phyloP scores from a whole-genome alignment of 2,113 vertebrate genomes.

The Microcebus jonahi region DNA sequence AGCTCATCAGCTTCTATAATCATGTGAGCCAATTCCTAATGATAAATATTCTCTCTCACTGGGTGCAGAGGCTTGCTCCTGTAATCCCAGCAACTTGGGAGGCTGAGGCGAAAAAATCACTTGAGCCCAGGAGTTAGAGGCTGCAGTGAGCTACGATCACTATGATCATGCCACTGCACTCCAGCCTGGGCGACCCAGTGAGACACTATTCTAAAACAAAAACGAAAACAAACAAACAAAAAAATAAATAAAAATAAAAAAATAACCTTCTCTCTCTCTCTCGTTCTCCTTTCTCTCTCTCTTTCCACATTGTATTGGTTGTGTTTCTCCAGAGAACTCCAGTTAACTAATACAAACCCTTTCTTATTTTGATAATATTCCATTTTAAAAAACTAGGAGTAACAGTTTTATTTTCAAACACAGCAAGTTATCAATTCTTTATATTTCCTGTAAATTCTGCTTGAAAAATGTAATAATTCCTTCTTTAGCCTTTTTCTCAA shows the following conservation, averaged over 20 bases:
- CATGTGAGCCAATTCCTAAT: not conserved
- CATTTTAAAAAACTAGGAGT: not conserved
- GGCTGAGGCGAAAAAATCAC: too few relatives aligned
- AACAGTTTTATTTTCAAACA: not conserved
- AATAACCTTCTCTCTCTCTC: too few relatives aligned
- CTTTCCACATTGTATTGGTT: not conserved
- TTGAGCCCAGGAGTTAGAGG: too few relatives aligned
- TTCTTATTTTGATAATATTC: not conserved
- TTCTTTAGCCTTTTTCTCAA: not conserved
- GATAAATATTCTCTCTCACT: not conserved
- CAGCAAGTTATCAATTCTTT: not conserved
- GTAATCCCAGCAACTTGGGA: too few relatives aligned
- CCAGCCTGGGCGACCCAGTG: too few relatives aligned
- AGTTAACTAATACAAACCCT: not conserved
- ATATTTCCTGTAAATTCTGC: not conserved
- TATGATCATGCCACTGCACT: too few relatives aligned
- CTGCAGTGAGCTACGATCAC: too few relatives aligned
- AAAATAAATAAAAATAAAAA: too few relatives aligned
- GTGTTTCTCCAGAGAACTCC: not conserved
- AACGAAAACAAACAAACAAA: too few relatives aligned
- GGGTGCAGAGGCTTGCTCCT: too few relatives aligned
- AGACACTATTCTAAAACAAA: not conserved
- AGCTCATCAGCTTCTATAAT: not conserved
- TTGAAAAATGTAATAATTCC: not conserved
- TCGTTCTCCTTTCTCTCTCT: accelerated